Percentiles rank a stretch among this genome's conserved stretches.
These are phyloP conservation scores for Heliocidaris tuberculata DNA, from an alignment of 35 echinoderm and acorn worm species.

Conservation along the genomic window DNA sequence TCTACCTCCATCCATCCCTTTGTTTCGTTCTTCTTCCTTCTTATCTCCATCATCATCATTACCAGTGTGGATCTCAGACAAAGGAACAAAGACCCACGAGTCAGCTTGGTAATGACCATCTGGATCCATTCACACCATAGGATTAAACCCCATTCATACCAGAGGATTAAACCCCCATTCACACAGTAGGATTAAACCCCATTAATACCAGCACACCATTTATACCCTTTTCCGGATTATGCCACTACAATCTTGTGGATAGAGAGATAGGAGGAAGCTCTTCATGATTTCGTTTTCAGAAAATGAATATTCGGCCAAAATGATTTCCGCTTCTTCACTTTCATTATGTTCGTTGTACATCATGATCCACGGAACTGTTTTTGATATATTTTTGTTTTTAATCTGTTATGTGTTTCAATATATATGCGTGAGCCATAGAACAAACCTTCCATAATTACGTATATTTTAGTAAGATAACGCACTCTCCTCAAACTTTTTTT, in stretches of 20 bases:
- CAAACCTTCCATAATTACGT: no score
- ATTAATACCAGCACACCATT: neutral
- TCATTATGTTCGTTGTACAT: no score
- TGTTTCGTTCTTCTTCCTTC: neutral
- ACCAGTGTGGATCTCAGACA: neutral
- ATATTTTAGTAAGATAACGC: no score
- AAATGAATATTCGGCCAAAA: no score
- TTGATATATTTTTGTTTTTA: no score
- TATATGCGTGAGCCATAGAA: no score
- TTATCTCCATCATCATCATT: no score
- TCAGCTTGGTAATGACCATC: neutral
- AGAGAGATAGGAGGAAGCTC: neutral
- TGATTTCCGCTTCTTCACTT: no score
- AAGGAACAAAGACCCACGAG: neutral
- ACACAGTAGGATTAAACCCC: neutral
- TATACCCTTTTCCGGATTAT: neutral
- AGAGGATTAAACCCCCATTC: neutral
- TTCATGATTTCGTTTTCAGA: neutral
- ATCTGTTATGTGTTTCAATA: no score
- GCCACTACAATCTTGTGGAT: neutral
- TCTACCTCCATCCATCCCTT: neutral
- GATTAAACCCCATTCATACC: neutral
- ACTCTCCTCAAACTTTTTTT: no score
- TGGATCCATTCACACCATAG: neutral
- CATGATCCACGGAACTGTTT: no score